Evolutionary conservation across 1,140 invertebrate species (phyloP).

Genomic region (Pteromalus puparum): DNA sequence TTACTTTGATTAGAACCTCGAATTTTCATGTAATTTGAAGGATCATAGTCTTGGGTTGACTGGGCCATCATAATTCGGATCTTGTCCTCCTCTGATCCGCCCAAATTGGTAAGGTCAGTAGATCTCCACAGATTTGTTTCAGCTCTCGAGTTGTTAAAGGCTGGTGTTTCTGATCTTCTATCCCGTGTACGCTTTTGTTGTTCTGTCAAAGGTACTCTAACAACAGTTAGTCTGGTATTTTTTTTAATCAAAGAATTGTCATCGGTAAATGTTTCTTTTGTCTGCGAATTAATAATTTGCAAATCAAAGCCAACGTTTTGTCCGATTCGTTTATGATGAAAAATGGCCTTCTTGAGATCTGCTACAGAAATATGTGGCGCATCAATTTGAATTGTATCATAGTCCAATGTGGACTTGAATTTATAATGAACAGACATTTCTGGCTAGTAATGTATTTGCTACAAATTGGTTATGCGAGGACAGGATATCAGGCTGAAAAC

Average conservation of each 20-base stretch:
- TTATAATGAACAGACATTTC: too few relatives aligned
- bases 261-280: slow-evolving; percentile 89
- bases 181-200: too few relatives aligned
- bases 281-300: slow-evolving; percentile 97
- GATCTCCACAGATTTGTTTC: slow-evolving; percentile 78
- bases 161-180: slow-evolving; percentile 69
- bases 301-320: slow-evolving; percentile 97
- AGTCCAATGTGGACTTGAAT: too few relatives aligned
- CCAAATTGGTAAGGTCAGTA: slow-evolving; percentile 91
- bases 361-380: too few relatives aligned
- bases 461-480: slow-evolving; percentile 73
- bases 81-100: slow-evolving; percentile 96
- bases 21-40: slow-evolving; percentile 95
- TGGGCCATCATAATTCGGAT: too few relatives aligned
- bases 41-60: too few relatives aligned
- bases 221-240: slow-evolving; percentile 96
- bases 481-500: too few relatives aligned
- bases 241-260: slow-evolving; percentile 94
- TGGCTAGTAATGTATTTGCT: too few relatives aligned
- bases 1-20: slow-evolving; percentile 90
- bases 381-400: too few relatives aligned
- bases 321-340: slow-evolving; percentile 95
- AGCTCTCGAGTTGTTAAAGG: slow-evolving; percentile 75
- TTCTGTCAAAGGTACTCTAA: too few relatives aligned
- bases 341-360: slow-evolving; percentile 95